Conservation (phyloP, 2,113 vertebrate species). For the Lepus timidus region DNA sequence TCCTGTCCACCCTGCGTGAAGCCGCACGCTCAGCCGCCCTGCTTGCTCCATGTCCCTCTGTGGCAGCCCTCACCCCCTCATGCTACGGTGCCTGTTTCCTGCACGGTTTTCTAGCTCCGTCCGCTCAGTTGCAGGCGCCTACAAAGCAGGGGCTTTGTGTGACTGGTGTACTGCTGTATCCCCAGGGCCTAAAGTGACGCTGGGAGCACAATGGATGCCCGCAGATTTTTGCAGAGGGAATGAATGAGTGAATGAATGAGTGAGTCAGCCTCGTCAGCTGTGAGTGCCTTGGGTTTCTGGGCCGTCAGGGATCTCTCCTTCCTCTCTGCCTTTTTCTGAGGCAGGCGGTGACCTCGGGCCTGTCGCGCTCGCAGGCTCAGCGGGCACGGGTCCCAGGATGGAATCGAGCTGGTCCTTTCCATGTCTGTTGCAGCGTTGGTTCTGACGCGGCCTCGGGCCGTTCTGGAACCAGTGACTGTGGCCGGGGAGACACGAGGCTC, state of each 20-base stretch:
- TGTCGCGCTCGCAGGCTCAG: accelerated
- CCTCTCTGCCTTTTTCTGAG: not conserved
- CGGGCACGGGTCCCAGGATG: accelerated
- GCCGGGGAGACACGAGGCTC: not conserved
- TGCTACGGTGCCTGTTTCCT: not conserved
- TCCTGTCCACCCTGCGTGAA: not conserved
- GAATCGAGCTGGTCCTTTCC: not conserved
- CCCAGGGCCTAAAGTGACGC: not conserved
- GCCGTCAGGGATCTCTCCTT: not conserved
- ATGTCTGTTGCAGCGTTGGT: not conserved
- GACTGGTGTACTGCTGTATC: not conserved
- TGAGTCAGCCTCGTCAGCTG: not conserved
- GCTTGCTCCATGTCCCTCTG: not conserved
- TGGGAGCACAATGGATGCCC: accelerated
- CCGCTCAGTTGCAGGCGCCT: too few species aligned
- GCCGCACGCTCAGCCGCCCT: not conserved
- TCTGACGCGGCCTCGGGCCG: not conserved
- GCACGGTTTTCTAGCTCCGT: not conserved
- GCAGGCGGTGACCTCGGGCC: not conserved
- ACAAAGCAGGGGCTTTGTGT: not conserved
- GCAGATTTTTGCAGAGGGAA: not conserved
- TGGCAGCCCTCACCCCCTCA: too few species aligned
- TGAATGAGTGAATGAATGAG: not conserved
- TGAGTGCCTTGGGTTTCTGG: not conserved
- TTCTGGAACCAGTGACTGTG: not conserved